phyloP scores from a whole-genome alignment of 2,113 vertebrate species.

The Erinaceus europaeus region DNA sequence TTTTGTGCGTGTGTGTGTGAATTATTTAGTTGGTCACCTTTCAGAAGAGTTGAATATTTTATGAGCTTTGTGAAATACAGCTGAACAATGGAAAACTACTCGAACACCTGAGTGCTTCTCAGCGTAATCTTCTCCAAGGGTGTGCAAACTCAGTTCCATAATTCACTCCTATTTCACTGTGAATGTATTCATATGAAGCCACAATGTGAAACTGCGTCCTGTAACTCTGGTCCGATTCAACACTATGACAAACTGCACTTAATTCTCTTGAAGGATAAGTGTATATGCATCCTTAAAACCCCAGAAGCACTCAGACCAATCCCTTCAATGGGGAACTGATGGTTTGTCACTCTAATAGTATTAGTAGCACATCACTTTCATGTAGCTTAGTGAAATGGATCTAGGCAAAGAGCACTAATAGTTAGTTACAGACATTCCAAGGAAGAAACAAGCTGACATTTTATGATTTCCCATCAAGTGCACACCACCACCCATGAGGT shows the following conservation, averaged over 20 bases:
- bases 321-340: background rate
- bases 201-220: background rate
- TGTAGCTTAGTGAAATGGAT: background rate
- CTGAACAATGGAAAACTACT: background rate
- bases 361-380: background rate
- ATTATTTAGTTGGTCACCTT: conserved; percentile 45
- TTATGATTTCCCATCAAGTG: background rate
- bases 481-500: background rate
- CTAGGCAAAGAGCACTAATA: background rate
- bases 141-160: conserved; percentile 7
- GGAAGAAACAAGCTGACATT: background rate
- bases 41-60: conserved; percentile 44
- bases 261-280: conserved; percentile 9
- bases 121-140: background rate
- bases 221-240: conserved; percentile 20
- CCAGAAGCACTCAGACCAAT: background rate
- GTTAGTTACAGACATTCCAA: background rate
- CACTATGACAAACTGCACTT: no score
- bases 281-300: background rate
- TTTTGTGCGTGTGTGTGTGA: background rate
- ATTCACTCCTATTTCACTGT: background rate
- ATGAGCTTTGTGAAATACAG: conserved; percentile 25
- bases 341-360: background rate
- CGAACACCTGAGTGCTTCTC: background rate
- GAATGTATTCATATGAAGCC: conserved; percentile 15